Percentiles rank a stretch among this genome's conserved stretches.
Evolutionary conservation across 2,113 vertebrate species (phyloP).

Genomic region (Sapajus apella): DNA sequence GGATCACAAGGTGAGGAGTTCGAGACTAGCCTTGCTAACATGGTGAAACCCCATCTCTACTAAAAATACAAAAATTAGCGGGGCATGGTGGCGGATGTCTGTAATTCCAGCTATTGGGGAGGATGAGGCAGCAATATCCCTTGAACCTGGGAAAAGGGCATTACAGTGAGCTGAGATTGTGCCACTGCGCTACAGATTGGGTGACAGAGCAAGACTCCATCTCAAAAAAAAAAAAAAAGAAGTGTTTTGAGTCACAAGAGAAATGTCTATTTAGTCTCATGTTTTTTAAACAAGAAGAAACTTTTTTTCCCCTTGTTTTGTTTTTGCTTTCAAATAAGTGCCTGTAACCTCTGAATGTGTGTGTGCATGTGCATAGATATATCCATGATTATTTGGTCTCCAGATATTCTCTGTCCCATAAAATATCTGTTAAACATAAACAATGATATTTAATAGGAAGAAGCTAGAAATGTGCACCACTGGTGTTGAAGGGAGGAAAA

Average conservation of each 20-base stretch:
- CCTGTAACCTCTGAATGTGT: not conserved
- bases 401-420: slow-evolving; percentile 48
- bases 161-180: no score
- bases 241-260: slow-evolving; percentile 51
- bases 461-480: slow-evolving; percentile 39
- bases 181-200: no score
- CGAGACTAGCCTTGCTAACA: no score
- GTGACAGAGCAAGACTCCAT: no score
- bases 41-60: no score
- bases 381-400: not conserved
- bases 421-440: slow-evolving; percentile 71
- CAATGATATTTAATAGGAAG: slow-evolving; percentile 59
- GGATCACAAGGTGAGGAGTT: no score
- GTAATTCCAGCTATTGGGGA: no score
- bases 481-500: not conserved
- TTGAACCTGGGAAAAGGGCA: no score
- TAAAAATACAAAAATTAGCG: no score
- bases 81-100: no score
- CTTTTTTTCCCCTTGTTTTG: slow-evolving; percentile 24
- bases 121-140: no score
- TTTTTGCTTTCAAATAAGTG: slow-evolving; percentile 60
- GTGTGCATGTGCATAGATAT: not conserved
- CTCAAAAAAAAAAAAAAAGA: not conserved
- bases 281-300: slow-evolving; percentile 59
- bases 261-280: slow-evolving; percentile 62